Percentiles rank a stretch among this genome's conserved stretches.
phyloP scores from a whole-genome alignment of 2,797 vertebrate genomes.

The Mallotus villosus region DNA sequence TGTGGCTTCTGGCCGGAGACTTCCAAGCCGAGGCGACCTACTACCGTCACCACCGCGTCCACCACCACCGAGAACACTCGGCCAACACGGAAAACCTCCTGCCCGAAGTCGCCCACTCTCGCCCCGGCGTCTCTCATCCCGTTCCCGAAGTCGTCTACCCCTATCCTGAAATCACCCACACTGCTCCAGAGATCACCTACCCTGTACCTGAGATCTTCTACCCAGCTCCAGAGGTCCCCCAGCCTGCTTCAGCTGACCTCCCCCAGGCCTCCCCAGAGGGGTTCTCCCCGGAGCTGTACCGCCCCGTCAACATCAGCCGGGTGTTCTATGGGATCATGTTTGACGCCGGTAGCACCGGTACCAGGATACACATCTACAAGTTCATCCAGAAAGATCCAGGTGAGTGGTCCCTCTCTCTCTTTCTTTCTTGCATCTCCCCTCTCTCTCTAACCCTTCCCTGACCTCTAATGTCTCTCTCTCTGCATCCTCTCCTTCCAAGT shows the following conservation, averaged over 20 bases:
- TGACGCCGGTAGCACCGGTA: slow-evolving; percentile 97
- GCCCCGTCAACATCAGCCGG: slow-evolving; percentile 70
- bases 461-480: background rate
- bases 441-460: background rate
- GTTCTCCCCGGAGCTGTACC: slow-evolving; percentile 45
- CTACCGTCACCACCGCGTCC: slow-evolving; percentile 76
- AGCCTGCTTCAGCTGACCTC: background rate
- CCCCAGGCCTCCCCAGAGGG: background rate
- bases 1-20: slow-evolving; percentile 74
- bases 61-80: slow-evolving; percentile 69
- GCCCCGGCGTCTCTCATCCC: slow-evolving; percentile 65
- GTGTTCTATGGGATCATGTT: slow-evolving; percentile 95
- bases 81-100: slow-evolving; percentile 79
- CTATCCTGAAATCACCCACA: slow-evolving; percentile 63
- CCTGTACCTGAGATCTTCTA: slow-evolving; percentile 56
- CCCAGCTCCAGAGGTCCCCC: slow-evolving; percentile 38
- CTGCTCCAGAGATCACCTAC: slow-evolving; percentile 61
- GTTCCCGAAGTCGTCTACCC: slow-evolving; percentile 58
- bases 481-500: slow-evolving; percentile 76
- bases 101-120: slow-evolving; percentile 62
- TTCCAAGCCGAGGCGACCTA: slow-evolving; percentile 75
- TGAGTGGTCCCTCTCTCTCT: slow-evolving; percentile 57
- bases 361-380: slow-evolving; percentile 95
- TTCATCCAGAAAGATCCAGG: slow-evolving; percentile 92
- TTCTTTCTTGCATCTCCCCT: slow-evolving; percentile 1